Conservation (phyloP, 2,113 vertebrate species). For the Talpa occidentalis region DNA sequence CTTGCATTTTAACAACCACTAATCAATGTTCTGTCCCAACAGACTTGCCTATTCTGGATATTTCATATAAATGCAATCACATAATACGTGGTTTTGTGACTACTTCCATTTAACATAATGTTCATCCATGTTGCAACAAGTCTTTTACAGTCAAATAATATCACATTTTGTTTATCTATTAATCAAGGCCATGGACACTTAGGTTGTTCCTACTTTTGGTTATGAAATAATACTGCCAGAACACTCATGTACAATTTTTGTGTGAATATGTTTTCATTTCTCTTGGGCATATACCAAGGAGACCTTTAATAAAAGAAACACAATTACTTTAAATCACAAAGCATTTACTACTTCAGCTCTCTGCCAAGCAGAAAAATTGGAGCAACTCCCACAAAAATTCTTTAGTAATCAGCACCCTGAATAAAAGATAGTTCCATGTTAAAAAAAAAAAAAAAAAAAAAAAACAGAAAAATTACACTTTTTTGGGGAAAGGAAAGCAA, state of each 20-base stretch:
- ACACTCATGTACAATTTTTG: not conserved
- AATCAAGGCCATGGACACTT: not conserved
- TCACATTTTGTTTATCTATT: not conserved
- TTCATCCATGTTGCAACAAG: not conserved
- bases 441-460: not conserved
- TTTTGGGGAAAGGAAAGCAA: not conserved
- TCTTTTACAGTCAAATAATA: not conserved
- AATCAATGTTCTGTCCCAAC: not conserved
- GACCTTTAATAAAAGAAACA: not conserved
- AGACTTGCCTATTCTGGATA: not conserved
- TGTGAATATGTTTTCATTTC: not conserved
- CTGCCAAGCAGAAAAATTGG: not conserved
- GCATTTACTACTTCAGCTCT: not conserved
- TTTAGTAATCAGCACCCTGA: not conserved
- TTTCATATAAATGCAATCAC: not conserved
- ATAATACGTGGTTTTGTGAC: not conserved
- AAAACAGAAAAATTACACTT: not conserved
- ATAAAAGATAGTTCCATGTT: not conserved
- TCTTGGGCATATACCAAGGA: not conserved
- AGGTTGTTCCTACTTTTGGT: not conserved
- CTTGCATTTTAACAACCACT: not conserved
- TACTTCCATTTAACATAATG: not conserved
- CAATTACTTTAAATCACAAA: slow-evolving; percentile 33
- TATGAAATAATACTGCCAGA: not conserved
- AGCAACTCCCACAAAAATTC: not conserved